Base-by-base conservation (phyloP, 2,113 vertebrate species). In the Tinamus guttatus region DNA sequence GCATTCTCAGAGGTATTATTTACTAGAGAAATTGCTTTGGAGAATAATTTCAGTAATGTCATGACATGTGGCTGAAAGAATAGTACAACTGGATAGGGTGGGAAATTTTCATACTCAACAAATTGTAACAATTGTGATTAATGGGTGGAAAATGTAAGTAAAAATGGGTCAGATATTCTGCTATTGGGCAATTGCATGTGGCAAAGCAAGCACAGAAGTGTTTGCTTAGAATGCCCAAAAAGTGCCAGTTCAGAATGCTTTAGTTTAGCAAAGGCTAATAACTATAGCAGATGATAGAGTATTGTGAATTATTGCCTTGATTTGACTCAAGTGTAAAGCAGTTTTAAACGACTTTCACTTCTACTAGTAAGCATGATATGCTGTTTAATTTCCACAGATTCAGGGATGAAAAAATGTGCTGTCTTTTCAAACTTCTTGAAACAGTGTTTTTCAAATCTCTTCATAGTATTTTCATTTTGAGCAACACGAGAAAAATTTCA, bases 131-230 rank as follows among this genome's bases (percentile, higher is more conserved):
- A 54, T 69, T 45, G 28, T 43, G 68, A 59, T 49, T 90, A 90
- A 90, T 74, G 64, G 91, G 74, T 51, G 8, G 64, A 47, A 92
- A 87, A 95, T 77, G 64, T 85, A 95, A 93, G 51, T 51, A 88
- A 94, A 85, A 93, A 59, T 60, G 7, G 16, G 27, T 24, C 36
- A 27, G 20, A 82, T 90, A 14, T 20, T 88, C 30, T 1, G 1
- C 25, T 74, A 6, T 15, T 52, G 63, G 13, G 11, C 58, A 62
- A 63, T 68, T 81, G 32, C 41, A 28, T 63, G 21, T 49, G 7
- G 10, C 32, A 78, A 59, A 74, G n/a, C 4, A 65, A 91, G 28
- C 18, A 56, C 3, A 73, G 28, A 75, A 75, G 21, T n/a, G 22
- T 18, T 59, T 78, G 32, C 17, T 32, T 18, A 32, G 30, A 58